phyloP scores from a whole-genome alignment of 1,140 invertebrate genomes.

The Drosophila sucinea region DNA sequence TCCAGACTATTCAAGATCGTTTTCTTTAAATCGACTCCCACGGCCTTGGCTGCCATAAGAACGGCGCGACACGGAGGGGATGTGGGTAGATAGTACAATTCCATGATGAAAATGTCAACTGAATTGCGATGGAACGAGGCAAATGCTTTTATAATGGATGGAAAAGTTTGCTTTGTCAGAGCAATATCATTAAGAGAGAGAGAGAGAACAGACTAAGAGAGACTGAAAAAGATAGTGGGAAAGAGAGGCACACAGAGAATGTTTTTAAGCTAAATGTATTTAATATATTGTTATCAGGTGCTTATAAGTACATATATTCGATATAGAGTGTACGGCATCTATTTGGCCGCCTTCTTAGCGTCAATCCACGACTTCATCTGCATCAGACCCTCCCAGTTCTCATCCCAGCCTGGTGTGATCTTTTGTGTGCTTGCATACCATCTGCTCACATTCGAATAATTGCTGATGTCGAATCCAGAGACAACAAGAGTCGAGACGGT shows the following conservation, averaged over 20 bases:
- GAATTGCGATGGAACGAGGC: not conserved
- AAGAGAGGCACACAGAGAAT: not conserved
- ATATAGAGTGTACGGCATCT: not conserved
- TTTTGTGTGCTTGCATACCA: constrained; percentile 89
- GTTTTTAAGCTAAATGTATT: not conserved
- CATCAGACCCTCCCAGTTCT: constrained; percentile 30
- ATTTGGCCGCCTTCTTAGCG: not conserved
- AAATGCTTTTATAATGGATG: constrained; percentile 14
- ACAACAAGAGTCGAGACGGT: constrained; percentile 87
- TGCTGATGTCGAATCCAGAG: constrained; percentile 86
- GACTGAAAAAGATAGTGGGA: not conserved
- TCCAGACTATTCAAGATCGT: constrained; percentile 84
- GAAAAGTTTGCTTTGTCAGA: not conserved
- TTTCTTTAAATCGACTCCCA: constrained; percentile 83
- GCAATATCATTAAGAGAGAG: not conserved
- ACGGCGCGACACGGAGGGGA: constrained; percentile 82
- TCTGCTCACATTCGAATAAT: constrained; percentile 87
- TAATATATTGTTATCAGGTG: not conserved
- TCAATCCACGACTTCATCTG: constrained; percentile 22
- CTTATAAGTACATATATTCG: too few species aligned
- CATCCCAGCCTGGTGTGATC: constrained; percentile 85
- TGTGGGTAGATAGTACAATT: constrained; percentile 44
- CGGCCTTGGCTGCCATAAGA: constrained; percentile 78
- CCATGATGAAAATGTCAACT: constrained; percentile 30
- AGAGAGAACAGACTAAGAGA: not conserved